Percentiles rank a stretch among this genome's conserved stretches.
phyloP scores from a whole-genome alignment of 2,113 vertebrate species.

The Actinemys pallida region DNA sequence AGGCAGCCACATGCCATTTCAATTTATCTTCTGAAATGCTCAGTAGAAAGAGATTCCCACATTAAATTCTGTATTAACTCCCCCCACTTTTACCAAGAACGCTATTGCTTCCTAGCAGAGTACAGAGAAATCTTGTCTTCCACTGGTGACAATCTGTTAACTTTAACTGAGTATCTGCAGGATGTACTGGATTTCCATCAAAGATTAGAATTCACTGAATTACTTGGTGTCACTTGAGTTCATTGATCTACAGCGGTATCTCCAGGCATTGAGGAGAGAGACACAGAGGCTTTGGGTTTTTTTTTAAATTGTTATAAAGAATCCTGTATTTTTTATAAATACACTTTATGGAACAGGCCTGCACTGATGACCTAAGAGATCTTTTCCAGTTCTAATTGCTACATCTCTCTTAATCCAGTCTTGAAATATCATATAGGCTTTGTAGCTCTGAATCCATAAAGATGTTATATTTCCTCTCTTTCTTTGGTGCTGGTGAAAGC shows the following conservation, averaged over 20 bases:
- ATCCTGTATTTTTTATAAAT: background rate
- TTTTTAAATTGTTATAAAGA: background rate
- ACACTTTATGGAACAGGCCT: background rate
- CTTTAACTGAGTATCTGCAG: background rate
- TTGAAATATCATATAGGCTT: background rate
- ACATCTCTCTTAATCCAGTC: background rate
- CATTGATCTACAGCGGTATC: background rate
- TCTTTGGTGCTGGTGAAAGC: background rate
- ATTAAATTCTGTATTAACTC: slow-evolving; percentile 1
- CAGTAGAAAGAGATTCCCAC: background rate
- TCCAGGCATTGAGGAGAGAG: background rate
- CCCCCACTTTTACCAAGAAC: background rate
- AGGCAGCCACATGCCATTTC: background rate
- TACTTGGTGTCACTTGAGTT: background rate
- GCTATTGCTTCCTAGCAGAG: background rate
- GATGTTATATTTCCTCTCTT: background rate
- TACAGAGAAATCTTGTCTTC: background rate
- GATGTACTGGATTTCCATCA: background rate
- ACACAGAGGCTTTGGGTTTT: background rate
- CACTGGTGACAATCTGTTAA: background rate
- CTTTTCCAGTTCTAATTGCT: background rate
- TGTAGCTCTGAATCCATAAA: background rate
- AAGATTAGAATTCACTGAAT: background rate
- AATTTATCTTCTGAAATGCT: background rate
- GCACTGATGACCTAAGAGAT: background rate